Base-by-base conservation (phyloP, 2,113 vertebrate species). In the Heliornis fulica region DNA sequence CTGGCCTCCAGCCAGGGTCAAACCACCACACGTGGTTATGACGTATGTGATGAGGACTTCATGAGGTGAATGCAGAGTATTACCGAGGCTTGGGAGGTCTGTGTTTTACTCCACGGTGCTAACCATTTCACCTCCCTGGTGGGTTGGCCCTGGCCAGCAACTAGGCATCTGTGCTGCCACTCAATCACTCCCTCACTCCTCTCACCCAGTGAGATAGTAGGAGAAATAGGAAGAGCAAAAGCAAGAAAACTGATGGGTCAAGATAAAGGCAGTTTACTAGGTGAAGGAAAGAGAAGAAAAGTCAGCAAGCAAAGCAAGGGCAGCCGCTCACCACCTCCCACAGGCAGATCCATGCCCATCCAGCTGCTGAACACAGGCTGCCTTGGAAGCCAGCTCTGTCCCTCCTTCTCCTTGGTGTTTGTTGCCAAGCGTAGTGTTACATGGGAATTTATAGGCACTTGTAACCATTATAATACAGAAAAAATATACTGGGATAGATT, bases 391-490 rank as follows among this genome's bases (percentile, higher is more conserved):
- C 6, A 20, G 43, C 15, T 61, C 31, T n/a, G 51, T 3, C 2
- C 16, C 4, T 41, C 5, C 21, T 82, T 14, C 54, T 40, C 65
- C 28, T 40, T 79, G 31, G 7, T 9, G 82, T 82, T 78, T 34
- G 36, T 31, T 51, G n/a, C 56, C 3, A 4, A 85, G 15, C 9
- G 1, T 29, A 48, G 45, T 15, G 5, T 38, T 74, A 61, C 13
- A 20, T 18, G 31, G 61, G 89, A 75, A 76, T 87, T 94, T 90
- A 53, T 51, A 50, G 45, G 57, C n/a, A 76, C 20, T 72, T 81
- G 28, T 66, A 78, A 50, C 28, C 36, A 57, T 28, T 54, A 56
- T 9, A 41, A 57, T 64, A 25, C 17, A 59, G 57, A 84, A 95
- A 71, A 80, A 76, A 46, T 7, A 46, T 54, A 17, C 9, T 65